Percentiles rank a stretch among this genome's conserved stretches.
phyloP scores from a whole-genome alignment of 2,113 vertebrate species.

The Odocoileus virginianus region DNA sequence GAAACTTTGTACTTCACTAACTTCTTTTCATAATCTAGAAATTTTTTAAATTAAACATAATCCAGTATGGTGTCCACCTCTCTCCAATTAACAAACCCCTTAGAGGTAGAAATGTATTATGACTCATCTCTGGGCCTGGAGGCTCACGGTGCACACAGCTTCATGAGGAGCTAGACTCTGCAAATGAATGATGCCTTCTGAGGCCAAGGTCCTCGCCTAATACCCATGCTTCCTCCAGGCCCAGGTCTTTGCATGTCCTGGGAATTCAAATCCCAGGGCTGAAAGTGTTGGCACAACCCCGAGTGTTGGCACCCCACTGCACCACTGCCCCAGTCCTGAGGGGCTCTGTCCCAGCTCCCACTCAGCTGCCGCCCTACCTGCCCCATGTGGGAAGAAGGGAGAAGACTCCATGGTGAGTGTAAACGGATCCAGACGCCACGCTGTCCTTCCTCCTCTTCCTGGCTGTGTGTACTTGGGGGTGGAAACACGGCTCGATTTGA shows the following conservation, averaged over 20 bases:
- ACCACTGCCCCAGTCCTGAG: neutral
- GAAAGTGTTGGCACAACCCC: neutral
- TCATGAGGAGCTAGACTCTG: neutral
- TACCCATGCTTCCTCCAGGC: neutral
- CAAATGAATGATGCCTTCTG: neutral
- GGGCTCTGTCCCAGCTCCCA: rapidly evolving
- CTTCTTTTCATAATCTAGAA: neutral
- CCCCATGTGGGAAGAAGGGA: rapidly evolving
- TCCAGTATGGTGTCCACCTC: neutral
- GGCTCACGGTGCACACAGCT: rapidly evolving
- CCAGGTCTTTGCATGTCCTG: rapidly evolving
- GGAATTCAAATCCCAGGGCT: neutral
- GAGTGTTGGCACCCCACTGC: rapidly evolving
- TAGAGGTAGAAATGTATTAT: neutral
- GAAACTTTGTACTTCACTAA: neutral
- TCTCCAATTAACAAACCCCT: neutral
- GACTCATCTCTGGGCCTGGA: neutral
- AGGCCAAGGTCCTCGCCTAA: neutral
- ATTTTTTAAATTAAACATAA: neutral
- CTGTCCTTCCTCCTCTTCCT: neutral
- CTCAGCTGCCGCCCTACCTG: neutral
- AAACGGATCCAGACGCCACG: rapidly evolving
- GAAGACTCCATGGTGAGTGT: rapidly evolving
- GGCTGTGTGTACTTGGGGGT: neutral
- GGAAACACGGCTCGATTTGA: rapidly evolving